Evolutionary conservation across 2,113 vertebrate species (phyloP).

Genomic region (Halichoeres trimaculatus): DNA sequence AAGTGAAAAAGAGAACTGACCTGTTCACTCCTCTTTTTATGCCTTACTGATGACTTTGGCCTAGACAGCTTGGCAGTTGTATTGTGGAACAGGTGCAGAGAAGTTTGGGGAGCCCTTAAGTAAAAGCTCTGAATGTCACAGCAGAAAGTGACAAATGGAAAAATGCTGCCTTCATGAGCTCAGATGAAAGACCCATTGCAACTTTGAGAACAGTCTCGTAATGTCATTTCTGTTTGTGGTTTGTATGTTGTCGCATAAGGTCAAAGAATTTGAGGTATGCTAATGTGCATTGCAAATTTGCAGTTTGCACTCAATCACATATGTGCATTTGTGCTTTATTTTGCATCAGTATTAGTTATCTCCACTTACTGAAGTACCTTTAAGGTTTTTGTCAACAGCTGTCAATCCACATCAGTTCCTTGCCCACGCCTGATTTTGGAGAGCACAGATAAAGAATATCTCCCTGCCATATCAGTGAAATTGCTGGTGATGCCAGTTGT

Average conservation of each 20-base stretch:
- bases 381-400: no score
- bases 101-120: slow-evolving; percentile 13
- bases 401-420: no score
- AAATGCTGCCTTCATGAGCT: slow-evolving; percentile 1
- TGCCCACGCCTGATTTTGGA: no score
- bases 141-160: not conserved
- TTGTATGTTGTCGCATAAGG: not conserved
- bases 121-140: slow-evolving; percentile 7
- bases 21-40: slow-evolving; percentile 30
- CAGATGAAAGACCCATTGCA: not conserved
- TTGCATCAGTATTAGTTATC: no score
- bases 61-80: slow-evolving; percentile 17
- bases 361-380: no score
- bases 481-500: no score
- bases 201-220: not conserved
- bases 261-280: not conserved
- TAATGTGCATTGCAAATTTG: no score
- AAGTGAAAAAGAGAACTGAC: slow-evolving; percentile 14
- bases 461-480: not conserved
- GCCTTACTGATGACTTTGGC: slow-evolving; percentile 22
- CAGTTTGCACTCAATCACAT: not conserved
- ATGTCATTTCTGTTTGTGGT: not conserved
- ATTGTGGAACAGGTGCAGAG: slow-evolving; percentile 13
- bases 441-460: not conserved
- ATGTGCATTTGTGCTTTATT: no score